Evolutionary conservation across 2,113 vertebrate species (phyloP), one percentile per base, ranked within the genome.

Genomic region (Opisthocomus hoazin): DNA sequence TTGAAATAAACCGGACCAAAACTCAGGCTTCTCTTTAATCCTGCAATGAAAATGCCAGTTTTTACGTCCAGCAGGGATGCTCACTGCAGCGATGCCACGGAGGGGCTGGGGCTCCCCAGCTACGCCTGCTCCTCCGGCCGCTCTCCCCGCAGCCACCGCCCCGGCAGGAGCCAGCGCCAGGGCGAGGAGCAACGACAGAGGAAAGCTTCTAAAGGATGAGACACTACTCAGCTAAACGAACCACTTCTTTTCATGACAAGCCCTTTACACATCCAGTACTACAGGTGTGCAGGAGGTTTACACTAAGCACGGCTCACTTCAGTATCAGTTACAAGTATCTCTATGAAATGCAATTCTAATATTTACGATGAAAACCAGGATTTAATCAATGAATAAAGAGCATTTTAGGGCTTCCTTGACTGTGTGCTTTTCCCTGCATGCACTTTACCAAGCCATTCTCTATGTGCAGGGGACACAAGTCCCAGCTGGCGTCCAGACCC

Each of bases 201-300:
- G 94, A 89, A 76, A 86, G 81, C 75, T 10, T 36, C 82, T 60
- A 3, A 83, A 73, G 17, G 81, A 89, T 45, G 83, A 96, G 95
- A 30, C 75, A 10, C 70, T 66, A 68, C 90, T 56, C 91, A 57
- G 84, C 37, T 18, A 36, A 29, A 41, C 57, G 65, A 95, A 84
- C 64, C 57, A 3, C 7, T 13, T 17, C 39, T 14, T n/a, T 16
- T 13, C 30, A 2, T 3, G 46, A 41, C 2, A 14, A 88, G 78
- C 54, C n/a, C 89, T 58, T 81, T 54, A 74, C 60, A 26, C 80
- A 92, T 27, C 96, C 50, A 6, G 50, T 20, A 34, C 65, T 60
- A 60, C 20, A 51, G 41, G 24, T 15, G 41, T 71, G 56, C 89
- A 50, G 83, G 65, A 51, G 70, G 41, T 79, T 88, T 90, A 91